Evolutionary conservation across 2,797 vertebrate species (phyloP).

Genomic region (Peromyscus nudipes): DNA sequence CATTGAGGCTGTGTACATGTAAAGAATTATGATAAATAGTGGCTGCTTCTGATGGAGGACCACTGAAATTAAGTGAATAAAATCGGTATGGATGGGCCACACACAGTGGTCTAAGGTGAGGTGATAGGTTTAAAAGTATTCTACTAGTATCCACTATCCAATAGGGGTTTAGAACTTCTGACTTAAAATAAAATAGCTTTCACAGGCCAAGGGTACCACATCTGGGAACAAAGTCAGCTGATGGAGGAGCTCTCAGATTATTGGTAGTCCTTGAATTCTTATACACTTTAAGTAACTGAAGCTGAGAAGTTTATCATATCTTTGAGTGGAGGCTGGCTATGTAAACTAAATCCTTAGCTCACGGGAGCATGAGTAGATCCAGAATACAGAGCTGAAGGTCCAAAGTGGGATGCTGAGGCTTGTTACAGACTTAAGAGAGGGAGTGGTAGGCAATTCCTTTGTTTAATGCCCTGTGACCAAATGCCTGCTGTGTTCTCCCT

Average conservation of each 20-base stretch:
- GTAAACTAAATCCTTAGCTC: conserved; percentile 68
- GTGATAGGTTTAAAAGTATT: background rate
- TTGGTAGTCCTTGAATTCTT: conserved; percentile 80
- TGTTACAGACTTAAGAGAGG: background rate
- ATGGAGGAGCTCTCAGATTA: conserved; percentile 78
- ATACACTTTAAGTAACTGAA: conserved; percentile 81
- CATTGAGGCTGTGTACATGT: background rate
- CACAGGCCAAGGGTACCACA: conserved; percentile 69
- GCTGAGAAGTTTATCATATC: conserved; percentile 70
- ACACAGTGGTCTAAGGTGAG: background rate
- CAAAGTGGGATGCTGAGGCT: background rate
- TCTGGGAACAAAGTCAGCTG: conserved; percentile 61
- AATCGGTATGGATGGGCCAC: background rate
- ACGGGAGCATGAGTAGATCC: conserved; percentile 65
- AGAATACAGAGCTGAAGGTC: conserved; percentile 73
- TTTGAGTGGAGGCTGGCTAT: background rate
- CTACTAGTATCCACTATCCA: background rate
- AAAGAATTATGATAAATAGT: conserved; percentile 48
- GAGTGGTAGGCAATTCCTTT: background rate
- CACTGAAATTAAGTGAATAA: background rate
- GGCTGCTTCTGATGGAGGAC: too few species aligned
- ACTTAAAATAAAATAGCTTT: conserved; percentile 78
- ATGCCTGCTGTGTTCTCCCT: conserved; percentile 78
- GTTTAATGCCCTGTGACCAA: conserved; percentile 64
- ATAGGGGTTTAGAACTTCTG: background rate